Base-by-base conservation (phyloP, 2,113 vertebrate genomes). In the Prochilodus magdalenae region DNA sequence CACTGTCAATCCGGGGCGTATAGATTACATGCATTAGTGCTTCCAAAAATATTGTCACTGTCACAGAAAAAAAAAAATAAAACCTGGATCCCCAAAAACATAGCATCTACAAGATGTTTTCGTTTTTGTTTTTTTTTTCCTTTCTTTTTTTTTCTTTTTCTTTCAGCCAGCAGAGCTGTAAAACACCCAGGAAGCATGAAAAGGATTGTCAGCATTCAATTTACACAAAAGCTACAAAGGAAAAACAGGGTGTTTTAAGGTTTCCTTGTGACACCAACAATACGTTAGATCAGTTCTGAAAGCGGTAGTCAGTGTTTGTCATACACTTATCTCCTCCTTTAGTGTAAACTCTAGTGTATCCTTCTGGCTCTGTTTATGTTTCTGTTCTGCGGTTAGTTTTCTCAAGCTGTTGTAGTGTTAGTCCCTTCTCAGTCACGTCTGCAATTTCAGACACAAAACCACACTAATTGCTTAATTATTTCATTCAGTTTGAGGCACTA, bases 391-490 rank as follows among this genome's bases (percentile, higher is more conserved):
- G 15, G 47, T 33, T 80, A 33, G 26, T 80, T 60, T 80, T 73
- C 57, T 51, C n/a, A 47, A 53, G 7, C 66, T 60, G 47, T 60
- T 27, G 11, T 27, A 57, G 5, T 49, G 69, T 53, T 47, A 0
- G 5, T 62, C 53, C 36, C 24, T 80, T 63, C 40, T 62, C 59
- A 73, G 60, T 80, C 27, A 24, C 1, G 59, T 18, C 27, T 47
- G 72, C 33, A 60, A 24, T 63, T 30, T 80, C 18, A 80, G 24
- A 80, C 57, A 18, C 57, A 80, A 51, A 63, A 47, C 53, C 18
- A 10, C 30, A 26, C 67, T 72, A 73, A 80, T 73, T 62, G 69
- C 53, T 18, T 71, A 79, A 79, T 73, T 80, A 44, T 80, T 73
- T 73, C 57, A 51, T 80, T 80, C 40, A 62, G 40, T 51, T 40